phyloP scores from a whole-genome alignment of 2,113 vertebrate genomes.

The Megaceryle maxima region DNA sequence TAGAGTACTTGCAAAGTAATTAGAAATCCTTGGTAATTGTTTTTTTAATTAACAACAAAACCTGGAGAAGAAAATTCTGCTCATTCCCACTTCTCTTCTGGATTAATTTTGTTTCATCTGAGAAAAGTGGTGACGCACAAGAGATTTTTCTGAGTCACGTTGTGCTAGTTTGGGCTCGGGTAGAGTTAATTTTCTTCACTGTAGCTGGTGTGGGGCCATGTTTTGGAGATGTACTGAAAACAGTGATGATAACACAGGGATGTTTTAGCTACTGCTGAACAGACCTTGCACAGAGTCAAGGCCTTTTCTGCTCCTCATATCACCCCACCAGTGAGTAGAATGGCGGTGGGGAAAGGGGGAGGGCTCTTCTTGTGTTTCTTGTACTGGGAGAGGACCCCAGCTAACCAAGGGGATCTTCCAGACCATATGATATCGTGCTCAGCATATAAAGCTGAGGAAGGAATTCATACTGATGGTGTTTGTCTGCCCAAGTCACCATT shows the following conservation, averaged over 20 bases:
- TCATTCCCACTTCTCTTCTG: conserved; percentile 52
- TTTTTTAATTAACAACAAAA: conserved; percentile 78
- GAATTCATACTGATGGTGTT: neutral
- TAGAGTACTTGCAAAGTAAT: conserved; percentile 71
- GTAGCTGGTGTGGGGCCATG: neutral
- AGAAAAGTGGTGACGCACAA: conserved; percentile 9
- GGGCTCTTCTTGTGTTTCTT: neutral
- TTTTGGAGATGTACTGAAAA: neutral
- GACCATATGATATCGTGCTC: neutral
- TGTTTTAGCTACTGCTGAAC: neutral
- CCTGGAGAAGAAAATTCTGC: conserved; percentile 9
- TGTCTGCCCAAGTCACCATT: neutral
- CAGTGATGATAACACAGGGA: neutral
- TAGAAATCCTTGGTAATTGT: conserved; percentile 69
- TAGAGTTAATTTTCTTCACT: neutral
- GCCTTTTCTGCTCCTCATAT: neutral
- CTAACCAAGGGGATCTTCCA: neutral
- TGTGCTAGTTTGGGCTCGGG: neutral
- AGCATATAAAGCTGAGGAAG: neutral
- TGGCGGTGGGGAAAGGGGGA: too few species aligned
- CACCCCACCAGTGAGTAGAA: neutral
- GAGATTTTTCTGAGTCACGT: conserved; percentile 43
- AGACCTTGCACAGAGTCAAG: neutral
- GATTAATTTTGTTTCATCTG: conserved; percentile 67
- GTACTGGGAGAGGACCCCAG: neutral